Conservation (phyloP, 2,888 invertebrate species). For the Stomorhina lunata region DNA sequence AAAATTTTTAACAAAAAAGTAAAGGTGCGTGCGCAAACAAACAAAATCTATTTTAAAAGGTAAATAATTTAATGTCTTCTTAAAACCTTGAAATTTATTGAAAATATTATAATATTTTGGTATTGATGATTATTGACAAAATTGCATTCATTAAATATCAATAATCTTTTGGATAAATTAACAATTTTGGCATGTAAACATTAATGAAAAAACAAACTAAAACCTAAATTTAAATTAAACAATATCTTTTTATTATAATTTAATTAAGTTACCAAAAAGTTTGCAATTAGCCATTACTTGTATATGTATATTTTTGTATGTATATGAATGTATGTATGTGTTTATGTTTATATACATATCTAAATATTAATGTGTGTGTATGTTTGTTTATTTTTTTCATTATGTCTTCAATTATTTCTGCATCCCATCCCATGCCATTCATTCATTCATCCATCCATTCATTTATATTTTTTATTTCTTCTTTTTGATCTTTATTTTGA, state of each 20-base stretch:
- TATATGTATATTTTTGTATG: too few species aligned
- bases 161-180: too few species aligned
- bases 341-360: not conserved
- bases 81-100: conserved; percentile 31
- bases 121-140: not conserved
- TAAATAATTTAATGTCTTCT: not conserved
- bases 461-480: conserved; percentile 13
- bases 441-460: conserved; percentile 16
- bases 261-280: conserved; percentile 58
- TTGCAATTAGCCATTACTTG: conserved; percentile 40
- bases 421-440: conserved; percentile 30
- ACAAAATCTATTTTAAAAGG: not conserved
- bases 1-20: not conserved
- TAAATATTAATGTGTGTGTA: not conserved
- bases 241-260: conserved; percentile 30
- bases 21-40: not conserved
- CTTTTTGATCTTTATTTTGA: conserved; percentile 53
- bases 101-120: not conserved
- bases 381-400: conserved; percentile 21
- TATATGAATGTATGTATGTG: not conserved
- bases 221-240: too few species aligned
- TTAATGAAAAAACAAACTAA: too few species aligned
- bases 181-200: too few species aligned
- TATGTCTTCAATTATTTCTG: conserved; percentile 25
- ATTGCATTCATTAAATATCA: conserved; percentile 22